Conservation (phyloP, 2,888 invertebrate species). For the Troides helena region DNA sequence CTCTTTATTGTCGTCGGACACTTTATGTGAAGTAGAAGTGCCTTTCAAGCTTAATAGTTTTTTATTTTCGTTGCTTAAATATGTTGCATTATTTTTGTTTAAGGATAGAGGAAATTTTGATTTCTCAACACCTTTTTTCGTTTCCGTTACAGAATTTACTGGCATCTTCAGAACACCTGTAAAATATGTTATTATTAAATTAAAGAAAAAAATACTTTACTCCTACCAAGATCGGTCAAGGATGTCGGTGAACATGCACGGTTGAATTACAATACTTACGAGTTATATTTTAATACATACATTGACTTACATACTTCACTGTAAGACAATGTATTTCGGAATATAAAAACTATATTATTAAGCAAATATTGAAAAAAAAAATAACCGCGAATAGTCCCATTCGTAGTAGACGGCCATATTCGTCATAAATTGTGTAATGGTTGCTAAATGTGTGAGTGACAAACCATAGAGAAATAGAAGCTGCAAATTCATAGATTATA, state of each 20-base stretch:
- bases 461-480: constrained; percentile 15
- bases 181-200: constrained; percentile 45
- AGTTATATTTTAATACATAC: constrained; percentile 57
- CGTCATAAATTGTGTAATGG: constrained; percentile 39
- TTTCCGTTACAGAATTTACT: constrained; percentile 71
- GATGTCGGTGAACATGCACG: constrained; percentile 46
- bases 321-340: constrained; percentile 58
- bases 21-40: constrained; percentile 46
- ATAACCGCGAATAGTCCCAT: constrained; percentile 61
- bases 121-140: constrained; percentile 70
- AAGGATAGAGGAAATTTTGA: constrained; percentile 68
- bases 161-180: constrained; percentile 80
- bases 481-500: not conserved
- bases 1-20: constrained; percentile 59
- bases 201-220: constrained; percentile 48
- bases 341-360: constrained; percentile 46
- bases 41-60: constrained; percentile 52
- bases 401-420: constrained; percentile 70
- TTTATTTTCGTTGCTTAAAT: constrained; percentile 60
- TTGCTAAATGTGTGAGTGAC: constrained; percentile 22
- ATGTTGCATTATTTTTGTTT: constrained; percentile 68
- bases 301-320: constrained; percentile 72
- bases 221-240: constrained; percentile 59
- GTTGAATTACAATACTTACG: constrained; percentile 57
- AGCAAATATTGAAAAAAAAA: constrained; percentile 52